Evolutionary conservation across 2,797 vertebrate genomes (phyloP), one percentile per base, ranked within the genome.

Genomic region (Hippoglossus hippoglossus): DNA sequence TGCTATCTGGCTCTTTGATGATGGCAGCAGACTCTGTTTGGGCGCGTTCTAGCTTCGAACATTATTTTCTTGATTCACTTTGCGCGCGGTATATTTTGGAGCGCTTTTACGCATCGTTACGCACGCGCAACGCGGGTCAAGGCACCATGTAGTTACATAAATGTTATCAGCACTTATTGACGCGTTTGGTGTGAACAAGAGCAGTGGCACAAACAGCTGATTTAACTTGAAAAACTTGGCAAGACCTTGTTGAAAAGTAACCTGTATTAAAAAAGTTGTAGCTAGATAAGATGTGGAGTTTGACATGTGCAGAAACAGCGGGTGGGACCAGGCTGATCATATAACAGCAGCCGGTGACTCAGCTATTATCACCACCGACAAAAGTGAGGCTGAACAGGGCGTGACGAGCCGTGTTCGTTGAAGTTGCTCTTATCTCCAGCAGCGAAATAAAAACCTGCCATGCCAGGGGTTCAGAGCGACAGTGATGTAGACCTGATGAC

Each of bases 401-500:
- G 74, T 75, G 82, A 63, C 66, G 2, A n/a, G 18, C 16, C 1
- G 31, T 5, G 54, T 39, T 50, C 59, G 69, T 67, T 70, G 15
- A 19, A 4, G 11, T 63, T 59, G n/a, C 1, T 59, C 68, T 87
- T 82, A 85, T 86, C 84, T 80, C 6, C 53, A 56, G 58, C 70
- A 46, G 16, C 4, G 6, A 46, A 46, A 46, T 52, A 58, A 54
- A 69, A 69, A 51, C 24, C 26, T 11, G 34, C 34, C 53, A 79
- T 4, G 6, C 10, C 24, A 49, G 22, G 41, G 47, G 10, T 65
- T 63, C 36, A 44, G 5, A 44, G 5, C 15, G 5, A 44, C 13
- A 44, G 15, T 5, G 15, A 15, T 44, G 34, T 11, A 31, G 1
- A 36, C 2, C 34, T 36, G 41, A 44, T 44, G 41, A 18, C 4